Base-by-base conservation (phyloP, 2,888 invertebrate genomes). In the Aplocera efformata region DNA sequence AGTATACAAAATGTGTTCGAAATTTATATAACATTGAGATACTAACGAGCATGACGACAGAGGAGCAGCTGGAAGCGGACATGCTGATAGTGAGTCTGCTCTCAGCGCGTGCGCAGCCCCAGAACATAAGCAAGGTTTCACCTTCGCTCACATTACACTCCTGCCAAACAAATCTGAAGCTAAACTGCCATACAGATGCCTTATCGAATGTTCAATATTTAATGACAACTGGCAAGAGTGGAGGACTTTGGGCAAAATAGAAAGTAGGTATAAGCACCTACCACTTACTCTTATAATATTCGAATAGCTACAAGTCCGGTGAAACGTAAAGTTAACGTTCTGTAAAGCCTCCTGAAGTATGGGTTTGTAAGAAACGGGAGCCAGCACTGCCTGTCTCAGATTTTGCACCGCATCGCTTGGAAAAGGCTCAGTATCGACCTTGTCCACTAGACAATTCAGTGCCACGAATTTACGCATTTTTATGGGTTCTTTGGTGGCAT, bases 21-120 rank as follows among this genome's bases (percentile, higher is more conserved):
- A n/a, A n/a, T n/a, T n/a, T n/a, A n/a, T n/a, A n/a, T n/a, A n/a
- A n/a, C n/a, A n/a, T n/a, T n/a, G n/a, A n/a, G n/a, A n/a, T n/a
- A 17, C 70, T 62, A 45, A 80, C 80, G 23, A 66, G 60, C 42
- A 67, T 36, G 8, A 68, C 38, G 0, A 59, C 42, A 3, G 84
- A 85, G 2, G 82, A 79, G 45, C 74, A 75, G 48, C 81, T 85
- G 5, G 85, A 83, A 0, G 73, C 68, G 1, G 81, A 78, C 75
- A 83, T 72, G 56, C 76, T 80, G 53, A 79, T 72, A 7, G 83
- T 83, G 29, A 67, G 64, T 40, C 72, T 67, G 60, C 85, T 83
- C 26, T 82, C 81, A 8, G 77, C 74, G 51, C 64, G 65, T 30
- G 67, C 63, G 54, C 67, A 62, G 50, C 80, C 79, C 82, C 83